phyloP scores from a whole-genome alignment of 1,140 invertebrate genomes.

The Muscidifurax raptorellus region DNA sequence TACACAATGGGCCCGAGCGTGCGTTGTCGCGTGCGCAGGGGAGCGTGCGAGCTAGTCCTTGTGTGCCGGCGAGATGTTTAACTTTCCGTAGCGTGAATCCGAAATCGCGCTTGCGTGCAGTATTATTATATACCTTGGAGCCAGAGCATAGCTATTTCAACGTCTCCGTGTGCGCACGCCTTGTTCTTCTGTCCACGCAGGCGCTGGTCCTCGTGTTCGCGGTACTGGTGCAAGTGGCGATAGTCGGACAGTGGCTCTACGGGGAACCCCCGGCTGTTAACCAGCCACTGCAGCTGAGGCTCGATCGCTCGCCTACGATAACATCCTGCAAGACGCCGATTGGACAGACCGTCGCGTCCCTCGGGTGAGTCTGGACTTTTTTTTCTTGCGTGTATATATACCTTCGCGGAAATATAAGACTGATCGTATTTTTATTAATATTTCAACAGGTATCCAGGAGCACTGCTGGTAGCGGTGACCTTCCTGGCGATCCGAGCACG shows the following conservation, averaged over 20 bases:
- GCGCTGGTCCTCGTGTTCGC: slow-evolving; percentile 92
- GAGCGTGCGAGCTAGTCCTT: background rate
- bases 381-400: background rate
- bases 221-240: slow-evolving; percentile 91
- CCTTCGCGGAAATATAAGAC: background rate
- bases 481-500: slow-evolving; percentile 89
- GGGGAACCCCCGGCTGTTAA: slow-evolving; percentile 82
- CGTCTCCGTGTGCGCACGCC: slow-evolving; percentile 33
- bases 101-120: slow-evolving; percentile 1
- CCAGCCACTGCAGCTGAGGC: slow-evolving; percentile 68
- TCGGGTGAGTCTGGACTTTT: slow-evolving; percentile 68
- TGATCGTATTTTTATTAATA: no score
- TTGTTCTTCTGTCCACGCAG: slow-evolving; percentile 65
- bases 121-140: no score
- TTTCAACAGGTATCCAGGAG: slow-evolving; percentile 82
- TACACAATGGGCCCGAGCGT: background rate
- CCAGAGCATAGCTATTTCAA: background rate
- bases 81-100: slow-evolving; percentile 4
- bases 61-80: background rate
- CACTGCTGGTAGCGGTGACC: slow-evolving; percentile 87
- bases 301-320: background rate
- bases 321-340: slow-evolving; percentile 69
- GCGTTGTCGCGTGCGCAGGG: background rate
- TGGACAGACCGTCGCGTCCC: slow-evolving; percentile 70
- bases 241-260: slow-evolving; percentile 89